phyloP scores from a whole-genome alignment of 2,113 vertebrate species.

The Fregetta grallaria region DNA sequence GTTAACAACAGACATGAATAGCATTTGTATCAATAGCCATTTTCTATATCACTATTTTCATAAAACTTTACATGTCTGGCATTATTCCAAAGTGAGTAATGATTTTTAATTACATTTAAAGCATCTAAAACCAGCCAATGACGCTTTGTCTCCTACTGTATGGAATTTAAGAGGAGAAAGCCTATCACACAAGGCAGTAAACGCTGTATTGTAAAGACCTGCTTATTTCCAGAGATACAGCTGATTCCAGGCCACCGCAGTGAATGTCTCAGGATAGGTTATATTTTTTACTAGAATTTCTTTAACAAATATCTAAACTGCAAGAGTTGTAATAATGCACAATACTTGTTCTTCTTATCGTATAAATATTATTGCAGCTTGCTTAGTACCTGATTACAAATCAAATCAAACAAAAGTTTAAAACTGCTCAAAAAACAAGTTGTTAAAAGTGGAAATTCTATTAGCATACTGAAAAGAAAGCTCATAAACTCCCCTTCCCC shows the following conservation, averaged over 20 bases:
- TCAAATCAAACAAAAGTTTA: neutral
- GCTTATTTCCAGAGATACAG: neutral
- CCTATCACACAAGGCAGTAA: neutral
- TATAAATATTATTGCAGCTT: neutral
- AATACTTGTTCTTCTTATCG: neutral
- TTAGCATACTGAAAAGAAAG: neutral
- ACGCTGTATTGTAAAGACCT: neutral
- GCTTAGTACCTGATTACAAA: neutral
- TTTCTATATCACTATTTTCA: neutral
- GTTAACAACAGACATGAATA: neutral
- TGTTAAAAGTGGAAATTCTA: neutral
- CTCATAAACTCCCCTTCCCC: neutral
- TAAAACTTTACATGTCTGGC: neutral
- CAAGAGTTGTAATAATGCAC: neutral
- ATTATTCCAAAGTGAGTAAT: neutral
- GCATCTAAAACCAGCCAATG: neutral
- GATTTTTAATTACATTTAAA: neutral
- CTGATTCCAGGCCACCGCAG: neutral
- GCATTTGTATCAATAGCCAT: neutral
- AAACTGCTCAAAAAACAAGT: neutral
- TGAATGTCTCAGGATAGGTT: neutral
- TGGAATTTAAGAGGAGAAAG: neutral
- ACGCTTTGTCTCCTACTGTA: neutral
- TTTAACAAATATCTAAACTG: neutral
- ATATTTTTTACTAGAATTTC: neutral